Evolutionary conservation across 2,888 invertebrate species (phyloP), one percentile per base, ranked within the genome.

Genomic region (Tetheella fluctuosa): DNA sequence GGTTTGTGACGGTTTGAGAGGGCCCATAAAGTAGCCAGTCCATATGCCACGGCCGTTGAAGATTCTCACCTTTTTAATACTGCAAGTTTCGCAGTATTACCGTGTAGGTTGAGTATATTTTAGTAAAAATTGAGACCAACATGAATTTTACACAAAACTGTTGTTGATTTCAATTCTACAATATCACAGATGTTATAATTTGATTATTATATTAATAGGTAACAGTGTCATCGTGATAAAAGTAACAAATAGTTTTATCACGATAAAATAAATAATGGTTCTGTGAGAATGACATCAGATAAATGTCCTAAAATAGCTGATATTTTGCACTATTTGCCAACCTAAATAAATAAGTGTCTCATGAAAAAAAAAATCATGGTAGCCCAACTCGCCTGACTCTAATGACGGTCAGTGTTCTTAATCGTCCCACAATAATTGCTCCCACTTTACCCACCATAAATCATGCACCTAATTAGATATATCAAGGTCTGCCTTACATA

Each of bases 381-480:
- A 62, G 63, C 65, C 65, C 61, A 57, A 68, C 59, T 42, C 23
- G 48, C 61, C 48, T 48, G 56, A 65, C 64, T 71, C 71, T 73
- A 77, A 77, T 74, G 70, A 70, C 73, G 72, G 69, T 62, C 69
- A 67, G 70, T 70, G 68, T 71, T 82, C 75, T 71, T 80, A 80
- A 77, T 83, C 77, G 77, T 68, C 62, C 64, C 72, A 68, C 67
- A 76, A 77, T 85, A 84, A 85, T 85, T 85, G 81, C 78, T 75
- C 72, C 79, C 79, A 84, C 79, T 83, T 80, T 74, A 67, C 68
- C 74, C 72, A 72, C 74, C 78, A 83, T 88, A 88, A 86, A 88
- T 88, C 86, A 86, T 75, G 61, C 64, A 61, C 67, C 74, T 83
- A 83, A 86, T 85, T 86, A 86, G 83, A 79, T 80, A 79, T 75